A percentile compares a stretch with the other conserved stretches of the same genome.
Evolutionary conservation across 2,113 vertebrate genomes (phyloP).

Genomic region (Trogon surrucura): DNA sequence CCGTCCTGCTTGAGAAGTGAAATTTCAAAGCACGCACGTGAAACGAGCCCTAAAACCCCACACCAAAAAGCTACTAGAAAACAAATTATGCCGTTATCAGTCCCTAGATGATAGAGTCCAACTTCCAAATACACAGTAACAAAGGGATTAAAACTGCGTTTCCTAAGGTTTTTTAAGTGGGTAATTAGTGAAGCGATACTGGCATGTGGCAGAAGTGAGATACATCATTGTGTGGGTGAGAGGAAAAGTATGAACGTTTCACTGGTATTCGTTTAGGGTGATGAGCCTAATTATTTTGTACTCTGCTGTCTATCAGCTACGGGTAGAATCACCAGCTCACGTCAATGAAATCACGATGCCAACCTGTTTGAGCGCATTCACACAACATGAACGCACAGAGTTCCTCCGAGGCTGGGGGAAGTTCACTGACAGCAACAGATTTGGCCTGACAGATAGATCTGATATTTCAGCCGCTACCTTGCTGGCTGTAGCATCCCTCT

Average conservation of each 20-base stretch:
- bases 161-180: background rate
- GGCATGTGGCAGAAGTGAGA: conserved; percentile 58
- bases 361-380: background rate
- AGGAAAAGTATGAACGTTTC: conserved; percentile 38
- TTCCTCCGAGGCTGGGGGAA: background rate
- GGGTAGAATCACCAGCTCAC: conserved; percentile 24
- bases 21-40: background rate
- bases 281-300: conserved; percentile 59
- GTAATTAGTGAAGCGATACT: conserved; percentile 33
- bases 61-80: background rate
- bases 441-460: conserved; percentile 15
- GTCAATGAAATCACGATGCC: conserved; percentile 47
- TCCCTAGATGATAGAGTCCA: background rate
- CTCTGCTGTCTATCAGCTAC: conserved; percentile 34
- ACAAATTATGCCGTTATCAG: background rate
- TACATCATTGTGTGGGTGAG: conserved; percentile 52
- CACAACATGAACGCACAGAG: background rate
- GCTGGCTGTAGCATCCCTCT: background rate
- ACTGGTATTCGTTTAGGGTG: conserved; percentile 37
- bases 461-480: background rate
- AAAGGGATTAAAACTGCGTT: background rate
- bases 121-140: background rate
- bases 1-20: background rate
- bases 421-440: conserved; percentile 43
- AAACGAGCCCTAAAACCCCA: background rate